Base-by-base conservation (phyloP, 2,797 vertebrate genomes). In the Ceryle rudis region DNA sequence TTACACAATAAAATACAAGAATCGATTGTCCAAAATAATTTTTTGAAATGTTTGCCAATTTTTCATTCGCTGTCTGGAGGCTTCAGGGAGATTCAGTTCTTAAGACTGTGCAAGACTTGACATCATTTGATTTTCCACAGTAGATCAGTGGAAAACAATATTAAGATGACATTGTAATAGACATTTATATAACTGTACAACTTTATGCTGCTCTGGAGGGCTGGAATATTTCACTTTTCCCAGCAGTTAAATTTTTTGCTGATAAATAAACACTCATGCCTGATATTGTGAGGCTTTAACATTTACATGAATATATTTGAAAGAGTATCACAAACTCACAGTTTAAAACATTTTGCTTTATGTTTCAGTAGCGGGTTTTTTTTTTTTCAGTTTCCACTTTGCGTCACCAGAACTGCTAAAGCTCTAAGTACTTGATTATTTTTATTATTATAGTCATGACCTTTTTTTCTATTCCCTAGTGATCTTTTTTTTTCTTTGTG, bases 401-500 rank as follows among this genome's bases (percentile, higher is more conserved):
- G n/a, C 37, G 72, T 69, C 72, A 74, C 33, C 47, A 85, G 69
- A 86, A 90, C 33, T 89, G 28, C 69, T 87, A 62, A 74, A 81
- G 54, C 57, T 73, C 12, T 54, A 86, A 87, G n/a, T 33, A 14
- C 72, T 83, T 78, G 71, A 66, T 55, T 93, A 54, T 82, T 94
- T 94, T 91, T 71, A 77, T 66, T 88, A 67, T 90, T 86, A 73
- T 37, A 89, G 67, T 64, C 29, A 61, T 42, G 57, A 89, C 64
- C 57, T 46, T 79, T 80, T 64, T 78, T 73, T 60, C 19, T n/a
- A 58, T 77, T 90, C 49, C 28, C 67, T 58, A 52, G 74, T 54
- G 71, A 92, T 80, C 64, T 78, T 52, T 75, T 46, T 46, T 91
- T 92, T 90, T 47, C 23, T 82, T 93, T 95, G 67, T 87, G 49